phyloP scores from a whole-genome alignment of 2,797 vertebrate species.

The Amblyopsis hoosieri region DNA sequence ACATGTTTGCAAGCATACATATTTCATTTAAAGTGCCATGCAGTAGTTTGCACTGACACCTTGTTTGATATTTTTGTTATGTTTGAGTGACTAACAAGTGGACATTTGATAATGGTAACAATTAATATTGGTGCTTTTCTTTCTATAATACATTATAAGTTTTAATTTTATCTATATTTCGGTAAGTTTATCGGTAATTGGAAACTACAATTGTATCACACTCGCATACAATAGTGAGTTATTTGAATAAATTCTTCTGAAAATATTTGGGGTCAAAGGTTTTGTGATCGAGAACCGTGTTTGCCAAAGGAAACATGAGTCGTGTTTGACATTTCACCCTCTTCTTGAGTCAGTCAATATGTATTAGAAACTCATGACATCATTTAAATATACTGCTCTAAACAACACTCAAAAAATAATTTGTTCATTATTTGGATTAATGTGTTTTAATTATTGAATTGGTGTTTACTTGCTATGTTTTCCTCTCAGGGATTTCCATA shows the following conservation, averaged over 20 bases:
- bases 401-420: neutral
- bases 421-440: neutral
- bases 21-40: too few relatives aligned
- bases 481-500: constrained; percentile 60
- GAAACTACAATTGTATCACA: too few relatives aligned
- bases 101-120: neutral
- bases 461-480: constrained; percentile 30
- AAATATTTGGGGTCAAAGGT: neutral
- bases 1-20: too few relatives aligned
- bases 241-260: neutral
- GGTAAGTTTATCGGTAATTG: too few relatives aligned
- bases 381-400: neutral
- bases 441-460: neutral
- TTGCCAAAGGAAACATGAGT: neutral
- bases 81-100: neutral
- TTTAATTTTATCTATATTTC: too few relatives aligned
- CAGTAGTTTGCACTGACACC: neutral
- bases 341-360: neutral
- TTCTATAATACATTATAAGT: neutral
- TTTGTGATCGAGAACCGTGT: neutral
- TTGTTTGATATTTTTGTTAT: neutral
- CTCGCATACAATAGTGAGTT: neutral
- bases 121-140: neutral
- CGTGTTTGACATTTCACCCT: constrained; percentile 26
- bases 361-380: neutral